Evolutionary conservation across 1,140 invertebrate species (phyloP).

Genomic region (Whitmania pigra): DNA sequence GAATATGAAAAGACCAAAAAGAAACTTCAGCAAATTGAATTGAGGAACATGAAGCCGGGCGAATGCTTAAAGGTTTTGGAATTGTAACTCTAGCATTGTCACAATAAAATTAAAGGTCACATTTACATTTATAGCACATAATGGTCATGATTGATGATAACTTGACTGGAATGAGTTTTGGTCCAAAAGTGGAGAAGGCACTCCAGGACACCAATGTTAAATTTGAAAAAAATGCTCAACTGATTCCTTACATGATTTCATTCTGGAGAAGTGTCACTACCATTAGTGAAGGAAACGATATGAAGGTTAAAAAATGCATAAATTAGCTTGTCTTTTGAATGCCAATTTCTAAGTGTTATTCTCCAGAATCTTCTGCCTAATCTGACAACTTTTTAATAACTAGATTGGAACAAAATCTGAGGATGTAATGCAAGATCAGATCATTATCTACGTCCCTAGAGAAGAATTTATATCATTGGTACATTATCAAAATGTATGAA

Average conservation of each 20-base stretch:
- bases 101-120: background rate
- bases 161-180: slow-evolving; percentile 1
- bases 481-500: too few species aligned
- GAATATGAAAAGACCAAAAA: slow-evolving; percentile 13
- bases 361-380: background rate
- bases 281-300: background rate
- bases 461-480: slow-evolving; percentile 1
- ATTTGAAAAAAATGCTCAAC: background rate
- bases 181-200: background rate
- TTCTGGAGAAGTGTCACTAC: background rate
- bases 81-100: background rate
- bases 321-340: background rate
- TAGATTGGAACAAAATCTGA: background rate
- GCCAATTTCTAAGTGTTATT: background rate
- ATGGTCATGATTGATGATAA: slow-evolving; percentile 4
- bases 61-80: slow-evolving; percentile 6
- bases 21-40: slow-evolving; percentile 7
- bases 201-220: background rate
- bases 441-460: background rate
- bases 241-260: slow-evolving; percentile 3
- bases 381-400: background rate
- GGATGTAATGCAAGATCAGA: slow-evolving; percentile 6
- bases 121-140: background rate
- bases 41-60: slow-evolving; percentile 3
- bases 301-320: background rate